phyloP scores from a whole-genome alignment of 1,140 invertebrate genomes.

The Drosophila ercepeae region DNA sequence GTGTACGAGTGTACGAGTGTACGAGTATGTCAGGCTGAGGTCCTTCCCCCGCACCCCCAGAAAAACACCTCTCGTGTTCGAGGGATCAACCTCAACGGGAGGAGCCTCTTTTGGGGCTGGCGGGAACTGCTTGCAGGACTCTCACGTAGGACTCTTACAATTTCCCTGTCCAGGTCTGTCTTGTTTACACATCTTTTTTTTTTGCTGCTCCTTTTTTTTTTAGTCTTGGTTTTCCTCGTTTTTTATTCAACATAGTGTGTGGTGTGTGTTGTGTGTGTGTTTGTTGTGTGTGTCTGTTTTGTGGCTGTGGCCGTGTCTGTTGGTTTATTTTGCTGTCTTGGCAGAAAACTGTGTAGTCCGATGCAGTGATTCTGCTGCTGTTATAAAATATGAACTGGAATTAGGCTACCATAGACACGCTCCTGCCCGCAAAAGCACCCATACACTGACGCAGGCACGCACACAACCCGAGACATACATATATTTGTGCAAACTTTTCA shows the following conservation, averaged over 20 bases:
- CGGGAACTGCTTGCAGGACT: background rate
- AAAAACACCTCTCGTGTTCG: conserved; percentile 1
- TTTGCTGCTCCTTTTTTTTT: background rate
- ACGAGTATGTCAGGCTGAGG: too few species aligned
- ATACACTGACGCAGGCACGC: conserved; percentile 11
- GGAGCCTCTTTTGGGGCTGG: background rate
- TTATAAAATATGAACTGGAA: conserved; percentile 77
- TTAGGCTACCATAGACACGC: conserved; percentile 59
- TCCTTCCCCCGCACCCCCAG: too few species aligned
- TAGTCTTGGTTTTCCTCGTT: background rate
- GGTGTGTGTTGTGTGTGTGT: too few species aligned
- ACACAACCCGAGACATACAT: conserved; percentile 17
- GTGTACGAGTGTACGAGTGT: too few species aligned
- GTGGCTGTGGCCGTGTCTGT: conserved; percentile 7
- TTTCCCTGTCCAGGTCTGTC: conserved; percentile 43
- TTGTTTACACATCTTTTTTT: conserved; percentile 45
- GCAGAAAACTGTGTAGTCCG: conserved; percentile 57
- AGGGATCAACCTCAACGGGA: conserved; percentile 15
- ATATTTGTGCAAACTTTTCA: conserved; percentile 67
- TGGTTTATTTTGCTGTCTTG: conserved; percentile 40
- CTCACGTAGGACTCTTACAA: conserved; percentile 39
- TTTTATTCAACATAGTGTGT: background rate
- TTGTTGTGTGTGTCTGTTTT: background rate
- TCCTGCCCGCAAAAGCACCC: conserved; percentile 23
- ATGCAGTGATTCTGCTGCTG: conserved; percentile 78